Base-by-base conservation (phyloP, 2,113 vertebrate genomes). In the Cryptomyrus ogoouensis region DNA sequence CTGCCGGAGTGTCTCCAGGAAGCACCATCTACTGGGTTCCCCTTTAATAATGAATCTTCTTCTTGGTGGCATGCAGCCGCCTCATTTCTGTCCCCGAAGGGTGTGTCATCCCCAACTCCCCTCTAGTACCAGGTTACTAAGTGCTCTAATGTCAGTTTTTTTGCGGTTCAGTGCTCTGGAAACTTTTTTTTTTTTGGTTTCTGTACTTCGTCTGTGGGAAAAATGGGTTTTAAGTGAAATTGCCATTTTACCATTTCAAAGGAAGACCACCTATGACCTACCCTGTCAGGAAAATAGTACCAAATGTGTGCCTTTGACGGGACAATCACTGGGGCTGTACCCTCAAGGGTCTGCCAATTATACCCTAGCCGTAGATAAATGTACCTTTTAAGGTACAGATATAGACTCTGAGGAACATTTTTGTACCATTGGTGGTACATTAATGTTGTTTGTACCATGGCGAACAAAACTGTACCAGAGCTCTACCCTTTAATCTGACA, bases 11-110 rank as follows among this genome's bases (percentile, higher is more conserved):
- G 2, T 62, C 13, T 46, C n/a, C 19, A 10, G 2, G 46, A 74
- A 39, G 21, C 3, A 47, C 88, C 44, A 4, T 27, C 19, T 1
- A 47, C 47, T 10, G 46, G 88, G 27, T 70, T 89, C 66, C 31
- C 44, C 39, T 27, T 89, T 89, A 89, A 89, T 80, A 89, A 80
- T 66, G 21, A 52, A 9, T 66, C 19, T 35, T n/a, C 62, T 52
- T 19, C 15, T 46, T 27, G 6, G 19, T 88, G 31, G 19, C 87
- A 15, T 39, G 7, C 5, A 21, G 53, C 42, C 17, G 1, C 70
- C 70, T 35, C 70, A 35, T 74, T 15, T 35, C 31, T 31, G 4
- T 27, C 27, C 62, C n/a, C 9, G 0, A 27, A n/a, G 62, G 27
- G 27, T 31, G 17, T 19, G 13, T 80, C 17, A 19, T 2, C 8